Evolutionary conservation across 1,140 invertebrate species (phyloP), one percentile per base, ranked within the genome.

Genomic region (Zelostemma sp.): DNA sequence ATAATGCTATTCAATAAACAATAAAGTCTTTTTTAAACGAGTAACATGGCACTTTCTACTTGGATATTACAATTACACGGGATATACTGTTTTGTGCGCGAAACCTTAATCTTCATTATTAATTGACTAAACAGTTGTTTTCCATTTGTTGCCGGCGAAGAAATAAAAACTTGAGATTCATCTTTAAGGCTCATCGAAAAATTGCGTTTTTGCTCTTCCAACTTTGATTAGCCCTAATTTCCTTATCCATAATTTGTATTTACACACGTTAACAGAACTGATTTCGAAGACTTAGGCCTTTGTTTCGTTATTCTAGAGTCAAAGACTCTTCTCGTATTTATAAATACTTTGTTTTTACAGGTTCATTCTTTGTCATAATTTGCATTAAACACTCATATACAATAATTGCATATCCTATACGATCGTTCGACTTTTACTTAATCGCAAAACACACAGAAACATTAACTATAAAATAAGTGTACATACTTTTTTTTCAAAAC

Each of bases 11-110:
- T 33, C 3, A 14, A 50, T 60, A 72, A 68, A 65, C 53, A 65
- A 66, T 73, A 72, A 66, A 63, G 54, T 68, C 46, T 72, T 72
- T 68, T 1, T 57, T 33, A 67, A 72, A 64, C 50, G 49, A 65
- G 56, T 62, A 72, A 72, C 69, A 68, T 72, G 69, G 69, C 69
- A 72, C 69, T 67, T 67, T 38, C 45, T 72, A 67, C 63, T 56
- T 50, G 59, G 60, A 65, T 15, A 65, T 70, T 70, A 45, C 53
- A 70, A 51, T 51, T 46, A 59, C 54, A 46, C 50, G 58, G 49
- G 35, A 49, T 50, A n/a, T 68, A 41, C 12, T 35, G 40, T 15
- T 41, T 41, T 41, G 17, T 50, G 45, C 15, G 31, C 12, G 33
- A 56, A 61, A 48, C 55, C 43, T 63, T 64, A 50, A 17, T 38